A percentile compares a stretch with the other conserved stretches of the same genome.
phyloP scores from a whole-genome alignment of 2,797 vertebrate species.

The Aphelocoma californica region DNA sequence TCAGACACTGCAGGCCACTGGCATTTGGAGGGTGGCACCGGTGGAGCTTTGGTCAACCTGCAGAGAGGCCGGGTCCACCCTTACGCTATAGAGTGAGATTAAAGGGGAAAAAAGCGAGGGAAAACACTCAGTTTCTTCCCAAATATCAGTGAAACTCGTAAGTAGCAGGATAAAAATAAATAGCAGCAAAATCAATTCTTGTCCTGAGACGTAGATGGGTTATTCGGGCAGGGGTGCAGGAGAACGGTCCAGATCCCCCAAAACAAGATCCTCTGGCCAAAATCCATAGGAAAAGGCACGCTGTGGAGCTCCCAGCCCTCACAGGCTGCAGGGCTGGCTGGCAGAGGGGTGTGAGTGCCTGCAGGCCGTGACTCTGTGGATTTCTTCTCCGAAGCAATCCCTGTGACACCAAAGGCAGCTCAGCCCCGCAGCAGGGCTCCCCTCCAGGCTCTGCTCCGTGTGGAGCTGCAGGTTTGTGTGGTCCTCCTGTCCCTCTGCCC shows the following conservation, averaged over 20 bases:
- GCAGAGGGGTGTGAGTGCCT: neutral
- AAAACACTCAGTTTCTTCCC: neutral
- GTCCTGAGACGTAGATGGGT: neutral
- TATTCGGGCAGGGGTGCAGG: neutral
- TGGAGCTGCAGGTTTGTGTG: neutral
- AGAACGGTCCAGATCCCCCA: neutral
- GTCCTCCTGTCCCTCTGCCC: neutral
- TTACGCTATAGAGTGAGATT: fast-evolving
- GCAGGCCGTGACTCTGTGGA: neutral
- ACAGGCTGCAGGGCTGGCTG: neutral
- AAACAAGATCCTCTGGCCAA: neutral
- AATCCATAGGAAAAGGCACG: fast-evolving
- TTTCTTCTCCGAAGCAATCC: neutral
- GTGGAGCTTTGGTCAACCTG: neutral
- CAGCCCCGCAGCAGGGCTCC: neutral
- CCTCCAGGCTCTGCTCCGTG: neutral
- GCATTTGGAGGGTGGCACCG: neutral
- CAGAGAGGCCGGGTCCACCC: neutral
- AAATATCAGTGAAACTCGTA: fast-evolving
- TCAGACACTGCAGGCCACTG: neutral
- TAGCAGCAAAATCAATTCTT: neutral
- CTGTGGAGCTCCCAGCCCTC: neutral
- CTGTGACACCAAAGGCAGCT: neutral
- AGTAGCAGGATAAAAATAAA: neutral
- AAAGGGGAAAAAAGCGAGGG: fast-evolving